Evolutionary conservation across 2,888 invertebrate genomes (phyloP), one percentile per base, ranked within the genome.

Genomic region (Trichopria drosophilae): DNA sequence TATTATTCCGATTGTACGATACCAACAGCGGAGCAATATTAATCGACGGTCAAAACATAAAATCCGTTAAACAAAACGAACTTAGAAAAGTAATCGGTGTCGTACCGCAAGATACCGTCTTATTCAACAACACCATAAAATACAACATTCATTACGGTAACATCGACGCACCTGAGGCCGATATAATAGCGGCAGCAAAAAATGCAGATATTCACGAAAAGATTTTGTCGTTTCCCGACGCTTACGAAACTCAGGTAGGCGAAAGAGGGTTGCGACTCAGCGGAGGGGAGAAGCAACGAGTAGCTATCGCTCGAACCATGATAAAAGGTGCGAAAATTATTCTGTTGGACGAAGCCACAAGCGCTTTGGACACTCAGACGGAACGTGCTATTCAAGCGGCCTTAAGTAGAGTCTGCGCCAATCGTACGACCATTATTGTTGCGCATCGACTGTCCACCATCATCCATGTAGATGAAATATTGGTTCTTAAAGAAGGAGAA

Each of bases 211-310:
- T 98, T 62, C 97, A 98, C 70, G 89, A 93, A 28, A 84, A 85
- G 68, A 96, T 98, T 54, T 77, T 91, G 1, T 83, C 86, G n/a
- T 96, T 98, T 76, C 93, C 96, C 1, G 90, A 93, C 57, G 84
- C 84, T 34, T 93, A 93, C 68, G 89, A 92, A 41, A 90, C 92
- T 0, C 83, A 85, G 79, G 92, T 98, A 15, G 98, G 98, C 5
- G 98, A 98, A 77, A 81, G 98, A 69, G 98, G 98, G 4, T 77
- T 98, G 50, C 86, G 95, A 57, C 79, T 98, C 53, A 96, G 96
- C 71, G 98, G 98, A 2, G 98, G 98, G 2, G 98, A 98, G 73
- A 98, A 99, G 69, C 98, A 99, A 74, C 81, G 97, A 59, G 93
- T 98, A 49, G 98, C 97, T 1, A 98, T 98, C 58, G 98, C 98